These are phyloP conservation scores for Osmoderma eremita DNA, from an alignment of 2,888 invertebrate species.

Conservation along the genomic window DNA sequence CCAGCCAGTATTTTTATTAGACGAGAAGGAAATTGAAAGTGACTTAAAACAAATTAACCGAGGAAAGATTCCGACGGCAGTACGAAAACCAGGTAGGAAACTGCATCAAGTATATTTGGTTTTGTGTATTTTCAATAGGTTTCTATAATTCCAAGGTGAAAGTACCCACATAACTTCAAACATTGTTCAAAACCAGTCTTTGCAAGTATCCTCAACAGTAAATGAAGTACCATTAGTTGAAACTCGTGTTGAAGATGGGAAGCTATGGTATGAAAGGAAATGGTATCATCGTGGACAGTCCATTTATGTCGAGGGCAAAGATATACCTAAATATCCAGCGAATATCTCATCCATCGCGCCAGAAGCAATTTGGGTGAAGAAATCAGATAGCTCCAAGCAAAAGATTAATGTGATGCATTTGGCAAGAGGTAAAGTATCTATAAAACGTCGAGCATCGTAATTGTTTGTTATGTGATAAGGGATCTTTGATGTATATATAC, in stretches of 20 bases:
- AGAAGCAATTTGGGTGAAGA: constrained; percentile 92
- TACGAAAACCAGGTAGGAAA: constrained; percentile 66
- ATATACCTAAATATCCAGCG: constrained; percentile 84
- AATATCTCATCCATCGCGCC: constrained; percentile 92
- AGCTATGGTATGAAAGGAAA: constrained; percentile 89
- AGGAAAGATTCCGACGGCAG: constrained; percentile 67
- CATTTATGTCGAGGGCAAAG: constrained; percentile 88
- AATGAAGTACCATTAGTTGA: constrained; percentile 70
- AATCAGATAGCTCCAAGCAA: constrained; percentile 82
- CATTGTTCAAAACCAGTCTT: constrained; percentile 58
- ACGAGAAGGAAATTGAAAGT: constrained; percentile 88
- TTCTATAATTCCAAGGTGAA: constrained; percentile 45
- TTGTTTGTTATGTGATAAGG: background rate
- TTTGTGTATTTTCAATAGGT: background rate
- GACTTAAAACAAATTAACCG: constrained; percentile 84
- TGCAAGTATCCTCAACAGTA: constrained; percentile 46
- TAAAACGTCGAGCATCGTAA: constrained; percentile 86
- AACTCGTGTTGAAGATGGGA: constrained; percentile 93
- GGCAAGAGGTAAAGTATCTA: constrained; percentile 86
- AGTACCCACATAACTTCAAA: constrained; percentile 62
- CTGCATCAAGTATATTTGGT: too few species aligned
- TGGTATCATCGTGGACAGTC: constrained; percentile 97
- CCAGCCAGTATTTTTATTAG: constrained; percentile 86
- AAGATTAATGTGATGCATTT: constrained; percentile 86
- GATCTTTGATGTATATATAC: background rate